Base-by-base conservation (phyloP, 2,797 vertebrate species). In the Antrozous pallidus region DNA sequence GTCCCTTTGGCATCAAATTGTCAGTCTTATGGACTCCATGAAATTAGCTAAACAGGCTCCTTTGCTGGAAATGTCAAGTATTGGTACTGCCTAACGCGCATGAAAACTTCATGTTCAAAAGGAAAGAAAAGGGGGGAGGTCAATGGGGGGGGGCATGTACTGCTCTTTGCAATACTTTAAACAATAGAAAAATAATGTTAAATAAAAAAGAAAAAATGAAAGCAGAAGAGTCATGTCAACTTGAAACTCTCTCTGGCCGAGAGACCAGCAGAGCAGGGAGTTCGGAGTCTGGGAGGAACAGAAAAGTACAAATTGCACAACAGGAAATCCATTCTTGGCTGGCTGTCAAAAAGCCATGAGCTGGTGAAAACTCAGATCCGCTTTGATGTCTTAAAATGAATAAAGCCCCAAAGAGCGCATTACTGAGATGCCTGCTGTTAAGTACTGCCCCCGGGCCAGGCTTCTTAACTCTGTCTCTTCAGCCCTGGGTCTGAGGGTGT, bases 291-390 rank as follows among this genome's bases (percentile, higher is more conserved):
- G 45, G 81, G 93, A 94, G 65, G 74, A 94, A 93, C 6, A 94
- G 88, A 94, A 93, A 95, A 96, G 73, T 28, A 74, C 93, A 69
- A 94, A 97, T 79, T 94, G 93, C 95, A 97, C 93, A 97, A 97
- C 97, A 97, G 97, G 97, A 97, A 97, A 93, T 82, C 80, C 93
- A 90, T 33, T 95, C 89, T 96, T 96, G 95, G 97, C 94, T 58
- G 71, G 49, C 93, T 92, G 78, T 96, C 96, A 96, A 93, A 71
- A 92, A 88, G 65, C 81, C 56, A 51, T 36, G 84, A 86, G 31
- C 79, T 63, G 79, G 71, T 79, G 38, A 88, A 90, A 90, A 93
- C 20, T 63, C 12, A 90, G 91, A 73, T 54, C 45, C 54, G 63
- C 83, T 87, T 81, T 80, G 78, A 91, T 87, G 86, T 96, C 86